These are phyloP conservation scores for Paragorgia papillata DNA, from an alignment of 92 coral and sea anemone genomes.

Conservation along the genomic window DNA sequence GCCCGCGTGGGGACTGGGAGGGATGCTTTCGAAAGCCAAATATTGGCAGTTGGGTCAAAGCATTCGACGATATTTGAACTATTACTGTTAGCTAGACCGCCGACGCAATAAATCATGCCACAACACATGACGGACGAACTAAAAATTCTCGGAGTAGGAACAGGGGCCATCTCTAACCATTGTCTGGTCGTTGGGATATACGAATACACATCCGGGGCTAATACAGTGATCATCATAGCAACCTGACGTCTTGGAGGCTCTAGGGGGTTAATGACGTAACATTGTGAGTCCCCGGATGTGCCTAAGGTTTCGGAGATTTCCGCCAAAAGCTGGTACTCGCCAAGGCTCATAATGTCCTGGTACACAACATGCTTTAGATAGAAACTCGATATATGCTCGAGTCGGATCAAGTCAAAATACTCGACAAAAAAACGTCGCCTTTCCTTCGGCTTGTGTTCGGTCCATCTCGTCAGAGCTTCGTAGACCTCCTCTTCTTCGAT, in stretches of 20 bases:
- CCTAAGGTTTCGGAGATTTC: conserved; percentile 25
- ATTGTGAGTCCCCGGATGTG: neutral
- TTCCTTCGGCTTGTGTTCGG: conserved; percentile 2
- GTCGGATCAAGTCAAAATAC: neutral
- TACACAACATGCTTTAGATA: conserved; percentile 1
- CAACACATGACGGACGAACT: conserved; percentile 14
- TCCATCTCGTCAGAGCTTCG: conserved; percentile 37
- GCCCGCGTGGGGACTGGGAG: conserved; percentile 39
- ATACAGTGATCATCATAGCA: conserved; percentile 25
- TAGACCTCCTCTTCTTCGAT: conserved; percentile 38
- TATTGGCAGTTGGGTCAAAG: conserved; percentile 39
- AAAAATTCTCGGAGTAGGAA: conserved; percentile 22
- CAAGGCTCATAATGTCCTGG: conserved; percentile 15
- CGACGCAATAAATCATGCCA: conserved; percentile 21
- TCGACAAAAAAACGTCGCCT: conserved; percentile 19
- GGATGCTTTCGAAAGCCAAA: conserved; percentile 37
- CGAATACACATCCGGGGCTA: conserved; percentile 35
- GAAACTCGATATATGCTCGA: conserved; percentile 26
- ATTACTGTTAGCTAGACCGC: conserved; percentile 13
- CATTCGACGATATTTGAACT: conserved; percentile 37
- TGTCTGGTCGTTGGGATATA: conserved; percentile 29
- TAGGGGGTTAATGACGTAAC: conserved; percentile 16
- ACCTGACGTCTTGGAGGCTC: conserved; percentile 32
- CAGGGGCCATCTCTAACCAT: conserved; percentile 40
- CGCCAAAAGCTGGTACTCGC: conserved; percentile 5